These are phyloP conservation scores for Amblyraja radiata DNA, from an alignment of 2,797 vertebrate genomes.

Conservation along the genomic window DNA sequence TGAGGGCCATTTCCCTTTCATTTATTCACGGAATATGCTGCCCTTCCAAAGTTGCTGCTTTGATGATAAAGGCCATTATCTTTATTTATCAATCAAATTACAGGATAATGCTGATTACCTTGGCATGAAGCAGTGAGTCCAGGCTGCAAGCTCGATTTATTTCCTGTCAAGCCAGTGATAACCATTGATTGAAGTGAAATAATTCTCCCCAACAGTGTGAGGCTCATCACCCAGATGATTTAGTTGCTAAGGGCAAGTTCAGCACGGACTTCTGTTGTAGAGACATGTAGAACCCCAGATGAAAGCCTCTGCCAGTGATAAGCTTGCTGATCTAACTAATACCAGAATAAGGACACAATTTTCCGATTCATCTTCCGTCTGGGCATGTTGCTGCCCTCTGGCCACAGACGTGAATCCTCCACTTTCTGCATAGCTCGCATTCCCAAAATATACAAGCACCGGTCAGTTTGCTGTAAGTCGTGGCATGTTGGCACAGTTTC, in stretches of 20 bases:
- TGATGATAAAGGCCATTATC: slow-evolving; percentile 31
- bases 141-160: neutral
- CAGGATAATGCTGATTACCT: slow-evolving; percentile 18
- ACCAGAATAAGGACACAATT: neutral
- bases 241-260: neutral
- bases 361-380: neutral
- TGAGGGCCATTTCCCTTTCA: slow-evolving; percentile 26
- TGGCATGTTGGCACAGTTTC: no score
- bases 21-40: neutral
- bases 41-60: slow-evolving; percentile 8
- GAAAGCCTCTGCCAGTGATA: neutral
- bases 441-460: no score
- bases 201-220: neutral
- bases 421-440: no score
- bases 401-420: no score
- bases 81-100: slow-evolving; percentile 37
- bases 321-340: neutral
- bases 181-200: slow-evolving; percentile 16
- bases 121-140: neutral
- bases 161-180: neutral
- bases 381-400: no score
- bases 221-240: neutral
- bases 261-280: neutral
- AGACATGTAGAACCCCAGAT: neutral
- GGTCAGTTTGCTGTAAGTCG: no score